Evolutionary conservation across 1,140 invertebrate genomes (phyloP), one percentile per base, ranked within the genome.

Genomic region (Saccostrea echinata): DNA sequence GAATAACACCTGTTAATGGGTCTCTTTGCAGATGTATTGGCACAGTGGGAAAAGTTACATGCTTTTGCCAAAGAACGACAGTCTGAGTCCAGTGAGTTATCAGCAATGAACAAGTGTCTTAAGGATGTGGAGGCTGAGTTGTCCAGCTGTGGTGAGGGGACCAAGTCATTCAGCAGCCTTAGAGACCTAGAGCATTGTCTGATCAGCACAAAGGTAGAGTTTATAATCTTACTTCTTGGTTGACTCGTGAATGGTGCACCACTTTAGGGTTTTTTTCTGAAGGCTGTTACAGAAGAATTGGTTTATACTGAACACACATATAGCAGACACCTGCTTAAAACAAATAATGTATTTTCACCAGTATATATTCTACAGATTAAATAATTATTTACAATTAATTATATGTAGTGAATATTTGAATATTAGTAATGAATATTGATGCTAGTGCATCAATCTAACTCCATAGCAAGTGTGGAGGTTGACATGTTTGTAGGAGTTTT

Each of bases 41-140:
- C 96, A 88, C 94, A 95, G 92, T 96, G 96, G 96, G 95, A 96
- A 90, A 94, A 93, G 51, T 91, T 96, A 83, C 95, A 96, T 84
- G 92, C 94, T 24, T 94, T 95, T 89, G 95, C 95, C 0, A 95
- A 96, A 43, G 96, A 96, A 84, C 93, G 95, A 11, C 96, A 96
- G 91, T 93, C 92, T 88, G 91, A 93, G 88, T 90, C 91, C 9
- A 89, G 89, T 16, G 86, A 90, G 64, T 94, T 95, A 43, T 93
- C 92, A 55, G 89, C 92, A 52, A 94, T 96, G 89, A 95, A 95
- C 90, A 94, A 94, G 61, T 95, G 95, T 84, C 95, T 96, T 90
- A 92, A 93, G 53, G 93, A 93, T 2, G 93, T 96, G 86, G 92
- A 92, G 71, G 91, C 91, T 13, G 87, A 91, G n/a, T 85, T 95